These are phyloP conservation scores for Drosophila neutralis DNA, from an alignment of 2,888 invertebrate genomes.

Conservation along the genomic window DNA sequence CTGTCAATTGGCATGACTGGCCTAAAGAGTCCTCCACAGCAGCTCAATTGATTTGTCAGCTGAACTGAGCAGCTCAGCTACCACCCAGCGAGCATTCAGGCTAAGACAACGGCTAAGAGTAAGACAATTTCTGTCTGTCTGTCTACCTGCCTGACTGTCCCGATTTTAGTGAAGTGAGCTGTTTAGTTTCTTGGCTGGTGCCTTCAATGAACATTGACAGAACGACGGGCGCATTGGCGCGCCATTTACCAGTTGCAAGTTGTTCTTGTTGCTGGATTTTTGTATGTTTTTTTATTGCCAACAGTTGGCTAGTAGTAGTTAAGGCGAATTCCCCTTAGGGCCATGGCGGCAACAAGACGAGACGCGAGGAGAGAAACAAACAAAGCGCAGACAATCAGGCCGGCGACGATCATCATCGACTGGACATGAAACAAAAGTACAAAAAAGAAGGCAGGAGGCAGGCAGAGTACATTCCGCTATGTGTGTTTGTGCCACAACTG, in stretches of 20 bases:
- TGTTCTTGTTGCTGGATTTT: slow-evolving; percentile 1
- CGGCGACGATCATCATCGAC: slow-evolving; percentile 46
- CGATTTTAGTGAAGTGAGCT: slow-evolving; percentile 63
- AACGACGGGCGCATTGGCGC: slow-evolving; percentile 50
- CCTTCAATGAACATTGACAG: slow-evolving; percentile 72
- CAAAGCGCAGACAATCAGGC: slow-evolving; percentile 67
- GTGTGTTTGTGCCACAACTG: slow-evolving; percentile 17
- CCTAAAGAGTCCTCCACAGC: slow-evolving; percentile 26
- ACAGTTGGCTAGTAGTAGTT: slow-evolving; percentile 53
- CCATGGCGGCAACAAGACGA: slow-evolving; percentile 20
- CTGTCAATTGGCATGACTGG: slow-evolving; percentile 54
- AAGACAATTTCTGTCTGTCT: slow-evolving; percentile 22
- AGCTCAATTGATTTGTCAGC: slow-evolving; percentile 70
- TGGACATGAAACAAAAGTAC: slow-evolving; percentile 44
- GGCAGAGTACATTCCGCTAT: not conserved
- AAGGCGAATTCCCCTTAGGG: slow-evolving; percentile 62
- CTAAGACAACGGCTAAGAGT: slow-evolving; percentile 20
- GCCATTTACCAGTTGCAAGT: slow-evolving; percentile 20
- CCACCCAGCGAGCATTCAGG: slow-evolving; percentile 42
- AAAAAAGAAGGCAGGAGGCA: not conserved
- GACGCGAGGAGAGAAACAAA: slow-evolving; percentile 60
- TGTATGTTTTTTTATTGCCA: slow-evolving; percentile 2
- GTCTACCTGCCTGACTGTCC: slow-evolving; percentile 4
- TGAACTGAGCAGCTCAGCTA: slow-evolving; percentile 32
- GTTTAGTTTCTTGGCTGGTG: slow-evolving; percentile 47